Evolutionary conservation across 2,113 vertebrate genomes (phyloP).

Genomic region (Lathamus discolor): DNA sequence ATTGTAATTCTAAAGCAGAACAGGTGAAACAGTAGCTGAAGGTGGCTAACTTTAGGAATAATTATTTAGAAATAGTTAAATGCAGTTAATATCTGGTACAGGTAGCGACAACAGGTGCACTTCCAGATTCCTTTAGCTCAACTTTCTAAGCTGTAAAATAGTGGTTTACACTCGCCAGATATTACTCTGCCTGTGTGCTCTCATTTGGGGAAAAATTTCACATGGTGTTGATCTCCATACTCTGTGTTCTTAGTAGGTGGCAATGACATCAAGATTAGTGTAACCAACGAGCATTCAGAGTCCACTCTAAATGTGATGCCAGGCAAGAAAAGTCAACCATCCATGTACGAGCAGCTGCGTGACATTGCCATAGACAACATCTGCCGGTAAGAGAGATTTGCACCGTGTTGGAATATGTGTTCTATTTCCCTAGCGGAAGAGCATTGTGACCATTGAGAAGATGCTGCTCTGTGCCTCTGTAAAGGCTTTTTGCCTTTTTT

Average conservation of each 20-base stretch:
- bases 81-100: neutral
- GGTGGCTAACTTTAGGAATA: neutral
- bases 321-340: conserved; percentile 88
- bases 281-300: conserved; percentile 91
- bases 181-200: neutral
- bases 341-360: conserved; percentile 96
- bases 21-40: neutral
- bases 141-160: neutral
- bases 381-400: conserved; percentile 81
- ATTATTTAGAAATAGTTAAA: neutral
- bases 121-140: neutral
- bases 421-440: neutral
- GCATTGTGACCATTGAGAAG: neutral
- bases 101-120: neutral
- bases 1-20: neutral
- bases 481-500: neutral
- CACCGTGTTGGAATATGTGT: rapidly evolving
- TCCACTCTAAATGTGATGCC: conserved; percentile 84
- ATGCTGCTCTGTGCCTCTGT: neutral
- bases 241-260: conserved; percentile 69
- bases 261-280: conserved; percentile 92
- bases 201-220: neutral
- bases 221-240: neutral
- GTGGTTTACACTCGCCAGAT: neutral
- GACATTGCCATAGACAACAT: conserved; percentile 97